Evolutionary conservation across 1,140 invertebrate genomes (phyloP), one percentile per base, ranked within the genome.

Genomic region (Leptinotarsa undecemlineata): DNA sequence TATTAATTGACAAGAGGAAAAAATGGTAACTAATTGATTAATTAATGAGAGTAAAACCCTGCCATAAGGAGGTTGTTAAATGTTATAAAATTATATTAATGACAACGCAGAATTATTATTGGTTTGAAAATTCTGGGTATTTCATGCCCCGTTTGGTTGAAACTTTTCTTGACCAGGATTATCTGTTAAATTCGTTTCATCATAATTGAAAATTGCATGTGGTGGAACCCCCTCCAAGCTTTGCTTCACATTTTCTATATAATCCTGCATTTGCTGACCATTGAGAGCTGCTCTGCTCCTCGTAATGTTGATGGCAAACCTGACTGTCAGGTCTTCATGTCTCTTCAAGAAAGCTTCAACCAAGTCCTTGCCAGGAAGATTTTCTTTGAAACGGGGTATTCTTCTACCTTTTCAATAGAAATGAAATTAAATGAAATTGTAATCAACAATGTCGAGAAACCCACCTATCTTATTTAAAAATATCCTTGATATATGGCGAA

Each of bases 111-210:
- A n/a, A n/a, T n/a, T n/a, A n/a, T n/a, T n/a, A n/a, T n/a, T n/a
- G n/a, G n/a, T n/a, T n/a, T n/a, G n/a, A n/a, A n/a, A n/a, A n/a
- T 63, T 51, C 48, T 64, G 62, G 21, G 62, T 63, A 63, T 63
- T 21, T 63, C 21, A 14, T 63, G 21, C 62, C 62, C 20, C 26
- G 64, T 15, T 51, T 51, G 6, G 6, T 51, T 51, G 15, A 51
- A 51, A 51, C 48, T 51, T 51, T 51, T 51, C 15, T 51, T 51
- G 2, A 51, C 6, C 6, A 51, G 48, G 17, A 51, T 13, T 51
- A 51, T 51, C 48, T 51, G 8, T 51, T 51, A 14, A 51, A 15
- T 51, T 51, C 13, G 48, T 51, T 51, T 51, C 48, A 17, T 15
- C 8, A 51, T 51, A 51, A 51, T 13, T 51, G 3, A 51, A 51